Conservation (phyloP, 2,113 vertebrate species). For the Trachemys scripta region DNA sequence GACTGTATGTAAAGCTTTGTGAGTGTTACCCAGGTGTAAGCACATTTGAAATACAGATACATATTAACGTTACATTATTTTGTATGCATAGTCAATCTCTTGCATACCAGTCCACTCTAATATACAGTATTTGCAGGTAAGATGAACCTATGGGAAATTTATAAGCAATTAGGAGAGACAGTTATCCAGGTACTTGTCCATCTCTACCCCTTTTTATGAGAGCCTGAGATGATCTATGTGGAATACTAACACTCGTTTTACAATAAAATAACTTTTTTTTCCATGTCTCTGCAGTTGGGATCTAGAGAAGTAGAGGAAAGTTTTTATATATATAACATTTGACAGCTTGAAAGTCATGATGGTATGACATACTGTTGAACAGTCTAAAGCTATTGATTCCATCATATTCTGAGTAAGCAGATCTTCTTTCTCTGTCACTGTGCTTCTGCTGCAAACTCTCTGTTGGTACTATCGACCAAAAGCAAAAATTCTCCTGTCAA, state of each 20-base stretch:
- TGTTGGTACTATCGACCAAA: not conserved
- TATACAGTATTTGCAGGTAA: not conserved
- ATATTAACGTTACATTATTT: not conserved
- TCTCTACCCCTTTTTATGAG: not conserved
- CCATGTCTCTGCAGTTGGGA: not conserved
- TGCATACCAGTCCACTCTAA: not conserved
- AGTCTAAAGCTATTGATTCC: slow-evolving; percentile 3
- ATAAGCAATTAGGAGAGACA: not conserved
- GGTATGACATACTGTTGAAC: not conserved
- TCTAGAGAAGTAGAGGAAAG: not conserved
- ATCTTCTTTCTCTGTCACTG: slow-evolving; percentile 15
- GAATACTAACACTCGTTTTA: not conserved
- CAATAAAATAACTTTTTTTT: not conserved
- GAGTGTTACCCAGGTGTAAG: no score
- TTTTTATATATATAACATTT: not conserved
- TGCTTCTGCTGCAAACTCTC: not conserved
- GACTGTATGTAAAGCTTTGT: no score
- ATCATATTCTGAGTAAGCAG: not conserved
- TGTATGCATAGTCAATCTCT: not conserved
- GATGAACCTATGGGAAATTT: not conserved
- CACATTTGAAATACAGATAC: not conserved
- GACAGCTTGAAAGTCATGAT: not conserved
- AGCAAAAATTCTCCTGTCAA: not conserved
- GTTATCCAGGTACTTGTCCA: not conserved
- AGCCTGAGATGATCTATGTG: not conserved